Evolutionary conservation across 2,888 invertebrate genomes (phyloP).

Genomic region (Emmelina monodactyla): DNA sequence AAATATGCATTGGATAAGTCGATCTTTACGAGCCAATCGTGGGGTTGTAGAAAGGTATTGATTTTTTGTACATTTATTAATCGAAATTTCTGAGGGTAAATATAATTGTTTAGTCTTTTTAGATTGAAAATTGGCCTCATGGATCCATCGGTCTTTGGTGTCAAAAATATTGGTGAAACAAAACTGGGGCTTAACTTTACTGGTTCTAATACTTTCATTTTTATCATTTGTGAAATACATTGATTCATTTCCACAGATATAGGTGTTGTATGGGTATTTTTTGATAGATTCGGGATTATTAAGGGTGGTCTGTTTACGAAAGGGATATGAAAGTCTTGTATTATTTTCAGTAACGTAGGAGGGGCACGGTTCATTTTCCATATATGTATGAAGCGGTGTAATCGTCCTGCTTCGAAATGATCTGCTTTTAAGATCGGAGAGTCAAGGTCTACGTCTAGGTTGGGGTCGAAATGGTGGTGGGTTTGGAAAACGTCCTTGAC

Average conservation of each 20-base stretch:
- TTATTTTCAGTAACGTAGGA: not conserved
- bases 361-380: not conserved
- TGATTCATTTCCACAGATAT: not conserved
- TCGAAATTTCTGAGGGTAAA: no score
- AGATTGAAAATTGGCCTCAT: constrained; percentile 17
- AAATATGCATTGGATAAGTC: constrained; percentile 14
- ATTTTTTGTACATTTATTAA: constrained; percentile 9
- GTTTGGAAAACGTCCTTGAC: no score
- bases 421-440: no score
- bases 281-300: not conserved
- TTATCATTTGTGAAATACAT: not conserved
- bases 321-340: not conserved
- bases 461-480: no score
- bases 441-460: no score
- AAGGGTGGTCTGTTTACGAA: not conserved
- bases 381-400: not conserved
- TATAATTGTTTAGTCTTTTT: constrained; percentile 14
- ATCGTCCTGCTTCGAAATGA: not conserved
- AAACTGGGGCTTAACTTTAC: constrained; percentile 7
- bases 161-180: constrained; percentile 10
- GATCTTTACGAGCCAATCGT: constrained; percentile 16
- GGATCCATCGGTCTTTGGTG: constrained; percentile 9
- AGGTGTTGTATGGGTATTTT: not conserved
- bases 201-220: not conserved
- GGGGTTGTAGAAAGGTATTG: constrained; percentile 14